Evolutionary conservation across 2,888 invertebrate species (phyloP), one percentile per base, ranked within the genome.

Genomic region (Protodeltote pygarga): DNA sequence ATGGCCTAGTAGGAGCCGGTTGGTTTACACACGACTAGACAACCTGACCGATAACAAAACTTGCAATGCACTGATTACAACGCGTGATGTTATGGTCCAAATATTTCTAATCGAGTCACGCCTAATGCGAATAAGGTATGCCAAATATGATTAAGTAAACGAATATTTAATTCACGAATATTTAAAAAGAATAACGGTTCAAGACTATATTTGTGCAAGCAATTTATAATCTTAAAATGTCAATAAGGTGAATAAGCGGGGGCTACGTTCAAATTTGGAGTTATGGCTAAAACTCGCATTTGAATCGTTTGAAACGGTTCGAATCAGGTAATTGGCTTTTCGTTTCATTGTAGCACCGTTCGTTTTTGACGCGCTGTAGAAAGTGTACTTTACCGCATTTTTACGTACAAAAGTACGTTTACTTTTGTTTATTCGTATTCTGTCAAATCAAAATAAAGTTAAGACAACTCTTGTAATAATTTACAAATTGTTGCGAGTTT

Each of bases 351-450:
- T 66, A 60, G 63, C 62, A 52, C 58, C 53, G 64, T 49, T 68
- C 40, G 61, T 60, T 34, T 42, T 54, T 35, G 64, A 66, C 65
- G 47, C 60, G 61, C 35, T 59, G 65, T 79, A 81, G 81, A 81
- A 81, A 81, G 81, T 75, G 69, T 74, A 68, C 62, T 70, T 68
- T 59, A 53, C 45, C 44, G 54, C 37, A 54, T 69, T 61, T 64
- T 42, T 53, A 47, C 35, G 42, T 45, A 59, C 35, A 20, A 32
- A 9, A 25, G n/a, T n/a, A n/a, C n/a, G n/a, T n/a, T n/a, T n/a
- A 6, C 31, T 38, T 48, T 55, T 59, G 44, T 58, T 52, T 61
- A 53, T 44, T 40, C 42, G n/a, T 31, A 35, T 50, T 34, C 14
- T 9, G 13, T n/a, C n/a, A n/a, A n/a, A n/a, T n/a, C 8, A 19